These are phyloP conservation scores for Lasiurus borealis DNA, from an alignment of 2,113 vertebrate genomes.

Conservation along the genomic window DNA sequence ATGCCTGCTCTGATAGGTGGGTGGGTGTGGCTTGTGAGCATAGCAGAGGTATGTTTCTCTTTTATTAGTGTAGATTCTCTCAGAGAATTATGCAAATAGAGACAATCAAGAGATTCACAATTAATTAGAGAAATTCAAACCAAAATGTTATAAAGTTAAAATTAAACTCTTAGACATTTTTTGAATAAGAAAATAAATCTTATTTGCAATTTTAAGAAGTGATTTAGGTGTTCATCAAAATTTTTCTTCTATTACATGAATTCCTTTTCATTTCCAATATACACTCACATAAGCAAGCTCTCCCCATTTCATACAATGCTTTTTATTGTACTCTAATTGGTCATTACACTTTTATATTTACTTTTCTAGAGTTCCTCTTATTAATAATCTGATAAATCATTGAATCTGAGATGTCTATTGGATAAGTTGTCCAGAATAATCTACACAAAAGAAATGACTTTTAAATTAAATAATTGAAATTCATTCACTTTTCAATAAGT, in stretches of 20 bases:
- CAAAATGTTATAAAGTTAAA: neutral
- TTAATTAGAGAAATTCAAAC: neutral
- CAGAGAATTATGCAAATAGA: neutral
- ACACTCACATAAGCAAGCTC: neutral
- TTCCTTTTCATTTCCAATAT: neutral
- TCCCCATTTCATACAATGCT: neutral
- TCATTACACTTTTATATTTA: neutral
- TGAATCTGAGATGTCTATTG: neutral
- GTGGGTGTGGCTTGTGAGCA: too few relatives aligned
- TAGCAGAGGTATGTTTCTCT: too few relatives aligned
- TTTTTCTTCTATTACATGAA: neutral
- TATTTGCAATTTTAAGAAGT: neutral
- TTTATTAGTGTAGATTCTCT: neutral
- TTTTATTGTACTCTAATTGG: neutral
- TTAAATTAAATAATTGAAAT: neutral
- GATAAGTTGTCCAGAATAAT: neutral
- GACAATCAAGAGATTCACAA: neutral
- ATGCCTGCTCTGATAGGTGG: too few relatives aligned
- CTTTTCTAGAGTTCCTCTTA: neutral
- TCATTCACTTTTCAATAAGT: neutral
- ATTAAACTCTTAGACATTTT: constrained; percentile 9
- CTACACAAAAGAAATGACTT: neutral
- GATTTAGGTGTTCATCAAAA: neutral
- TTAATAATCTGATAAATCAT: neutral
- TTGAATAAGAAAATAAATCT: constrained; percentile 16